Base-by-base conservation (phyloP, 2,797 vertebrate genomes). In the Danionella dracula region DNA sequence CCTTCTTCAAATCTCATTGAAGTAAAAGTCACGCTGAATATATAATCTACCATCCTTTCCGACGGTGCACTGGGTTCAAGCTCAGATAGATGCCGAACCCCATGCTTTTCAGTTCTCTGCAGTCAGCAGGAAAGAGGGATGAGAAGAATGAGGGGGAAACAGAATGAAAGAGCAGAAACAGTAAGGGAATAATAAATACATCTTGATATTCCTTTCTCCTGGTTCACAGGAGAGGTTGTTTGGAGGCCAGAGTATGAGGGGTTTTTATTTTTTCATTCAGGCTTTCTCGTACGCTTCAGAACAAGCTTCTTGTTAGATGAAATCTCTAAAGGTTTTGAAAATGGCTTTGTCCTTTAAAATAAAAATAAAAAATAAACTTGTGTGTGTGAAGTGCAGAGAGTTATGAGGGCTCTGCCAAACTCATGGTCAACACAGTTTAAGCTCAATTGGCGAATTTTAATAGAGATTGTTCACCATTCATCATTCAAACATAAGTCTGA, bases 1-100 rank as follows among this genome's bases (percentile, higher is more conserved):
- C 86, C 84, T 87, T 89, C 85, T 84, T 79, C 76, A 87, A 88
- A 88, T 86, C 87, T 84, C 81, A 85, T 81, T 87, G 83, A 86
- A 87, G 82, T 31, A 85, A 87, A 85, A 84, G 83, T 85, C 83
- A 82, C 76, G 81, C 61, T 66, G 76, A 84, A 88, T 87, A 88
- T 84, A 87, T 85, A 87, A 86, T 82, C 82, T 80, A 83, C 80
- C 84, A 82, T 83, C 81, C 80, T 86, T 85, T 86, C 77, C 27
- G 66, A 76, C 73, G 73, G 80, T 83, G 79, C 79, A 80, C 70
- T 72, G 69, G 81, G 82, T 86, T 85, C 79, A 86, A 82, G 84
- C 83, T 87, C 82, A 82, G 78, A 78, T 74, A 77, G 81, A 76
- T 82, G 73, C 7, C 67, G 71, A 75, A 74, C 78, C 32, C 84